Percentiles rank a stretch among this genome's conserved stretches.
Evolutionary conservation across 2,113 vertebrate genomes (phyloP).

Genomic region (Vanacampus margaritifer): DNA sequence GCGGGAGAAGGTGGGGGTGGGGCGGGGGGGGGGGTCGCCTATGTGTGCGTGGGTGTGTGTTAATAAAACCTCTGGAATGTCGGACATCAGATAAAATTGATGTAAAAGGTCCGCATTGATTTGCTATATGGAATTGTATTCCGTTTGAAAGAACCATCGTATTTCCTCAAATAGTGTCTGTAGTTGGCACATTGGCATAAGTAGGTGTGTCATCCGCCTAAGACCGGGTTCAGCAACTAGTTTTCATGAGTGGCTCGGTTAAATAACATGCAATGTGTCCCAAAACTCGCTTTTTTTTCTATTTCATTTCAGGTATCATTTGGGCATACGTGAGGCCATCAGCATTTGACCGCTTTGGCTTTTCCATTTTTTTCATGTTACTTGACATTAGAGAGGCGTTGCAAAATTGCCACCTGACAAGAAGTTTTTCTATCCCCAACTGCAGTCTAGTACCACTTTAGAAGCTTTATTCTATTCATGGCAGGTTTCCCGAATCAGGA

Average conservation of each 20-base stretch:
- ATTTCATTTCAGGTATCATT: background rate
- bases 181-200: background rate
- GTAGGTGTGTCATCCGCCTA: background rate
- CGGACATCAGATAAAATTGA: conserved; percentile 11
- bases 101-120: conserved; percentile 2
- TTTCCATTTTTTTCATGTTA: background rate
- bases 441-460: background rate
- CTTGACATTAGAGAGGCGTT: background rate
- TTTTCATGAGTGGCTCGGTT: background rate
- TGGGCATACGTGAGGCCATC: background rate
- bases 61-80: conserved; percentile 31
- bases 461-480: background rate
- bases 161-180: background rate
- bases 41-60: conserved; percentile 4
- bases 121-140: background rate
- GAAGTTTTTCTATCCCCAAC: background rate
- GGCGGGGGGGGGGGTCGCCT: background rate
- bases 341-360: background rate
- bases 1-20: conserved; percentile 3
- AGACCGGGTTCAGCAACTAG: background rate
- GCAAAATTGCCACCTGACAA: background rate
- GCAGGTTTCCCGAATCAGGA: background rate
- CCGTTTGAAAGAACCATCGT: background rate
- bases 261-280: background rate
- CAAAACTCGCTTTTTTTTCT: background rate